Base-by-base conservation (phyloP, 2,797 vertebrate species). In the Enteromius treurensis region DNA sequence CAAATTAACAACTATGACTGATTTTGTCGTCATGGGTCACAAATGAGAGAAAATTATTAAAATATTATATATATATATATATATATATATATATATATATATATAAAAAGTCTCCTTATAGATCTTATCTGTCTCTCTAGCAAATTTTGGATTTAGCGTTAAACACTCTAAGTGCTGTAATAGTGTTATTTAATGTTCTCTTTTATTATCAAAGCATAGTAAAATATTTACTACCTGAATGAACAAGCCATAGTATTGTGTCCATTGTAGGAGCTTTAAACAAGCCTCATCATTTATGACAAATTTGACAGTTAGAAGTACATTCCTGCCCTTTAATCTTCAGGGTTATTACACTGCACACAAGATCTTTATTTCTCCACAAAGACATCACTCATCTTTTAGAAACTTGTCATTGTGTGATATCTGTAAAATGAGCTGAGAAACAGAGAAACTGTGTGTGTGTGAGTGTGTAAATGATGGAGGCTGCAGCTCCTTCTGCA, bases 401-500 rank as follows among this genome's bases (percentile, higher is more conserved):
- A 58, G 77, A 77, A 60, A 83, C 47, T 67, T 69, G 62, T 65
- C 75, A 78, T 83, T 62, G 55, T 80, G 74, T 79, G 74, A 68
- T 77, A 74, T 77, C 79, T 77, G 77, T 76, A 80, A 60, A 76
- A 65, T 77, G 77, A 69, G 9, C 64, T 19, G 45, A n/a, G 51
- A 82, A 77, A 77, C 62, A 29, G 17, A 64, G 79, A 47, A 21
- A 4, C 32, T 62, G 75, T 19, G 75, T 47, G 77, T 58, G 71
- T 76, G 73, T 82, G 75, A n/a, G 79, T 51, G 80, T 60, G 79
- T 74, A 26, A 82, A 53, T 34, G 49, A 49, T 64, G 80, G 70
- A 89, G 26, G 5, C 81, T 79, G 62, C 80, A 65, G 84, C 55
- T 71, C 74, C 47, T 73, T 77, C 45, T 67, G 47, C 68, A 76